Conservation (phyloP, 2,888 invertebrate genomes). For the Tipula unca region DNA sequence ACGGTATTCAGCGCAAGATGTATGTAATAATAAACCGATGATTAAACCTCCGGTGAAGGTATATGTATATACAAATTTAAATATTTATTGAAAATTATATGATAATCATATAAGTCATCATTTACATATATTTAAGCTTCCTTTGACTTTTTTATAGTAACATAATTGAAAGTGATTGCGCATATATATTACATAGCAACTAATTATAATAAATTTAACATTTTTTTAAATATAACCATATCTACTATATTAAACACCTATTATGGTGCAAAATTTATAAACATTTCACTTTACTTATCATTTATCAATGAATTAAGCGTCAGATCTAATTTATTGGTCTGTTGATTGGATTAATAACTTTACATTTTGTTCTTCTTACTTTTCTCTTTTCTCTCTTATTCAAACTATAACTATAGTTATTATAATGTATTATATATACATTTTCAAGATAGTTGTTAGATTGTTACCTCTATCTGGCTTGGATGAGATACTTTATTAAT, state of each 20-base stretch:
- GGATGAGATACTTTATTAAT: too few species aligned
- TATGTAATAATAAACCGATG: background rate
- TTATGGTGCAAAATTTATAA: background rate
- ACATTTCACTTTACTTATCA: background rate
- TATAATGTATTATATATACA: too few species aligned
- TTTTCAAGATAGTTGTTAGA: too few species aligned
- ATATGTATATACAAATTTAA: background rate
- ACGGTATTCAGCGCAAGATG: background rate
- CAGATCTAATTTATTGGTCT: conserved; percentile 14
- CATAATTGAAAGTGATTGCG: background rate
- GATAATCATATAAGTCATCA: background rate
- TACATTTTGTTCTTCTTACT: background rate
- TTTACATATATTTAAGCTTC: background rate
- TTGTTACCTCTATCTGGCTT: too few species aligned
- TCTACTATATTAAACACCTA: background rate
- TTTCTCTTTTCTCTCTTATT: background rate
- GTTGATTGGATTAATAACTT: background rate
- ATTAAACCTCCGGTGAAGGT: background rate
- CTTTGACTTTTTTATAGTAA: background rate
- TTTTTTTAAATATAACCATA: background rate
- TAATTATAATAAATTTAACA: background rate
- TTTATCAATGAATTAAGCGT: background rate
- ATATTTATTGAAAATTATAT: background rate
- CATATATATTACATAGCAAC: background rate
- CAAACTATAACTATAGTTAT: background rate